These are phyloP conservation scores for Scaptomyza cyrtandrae DNA, from an alignment of 2,888 invertebrate species.

Conservation along the genomic window DNA sequence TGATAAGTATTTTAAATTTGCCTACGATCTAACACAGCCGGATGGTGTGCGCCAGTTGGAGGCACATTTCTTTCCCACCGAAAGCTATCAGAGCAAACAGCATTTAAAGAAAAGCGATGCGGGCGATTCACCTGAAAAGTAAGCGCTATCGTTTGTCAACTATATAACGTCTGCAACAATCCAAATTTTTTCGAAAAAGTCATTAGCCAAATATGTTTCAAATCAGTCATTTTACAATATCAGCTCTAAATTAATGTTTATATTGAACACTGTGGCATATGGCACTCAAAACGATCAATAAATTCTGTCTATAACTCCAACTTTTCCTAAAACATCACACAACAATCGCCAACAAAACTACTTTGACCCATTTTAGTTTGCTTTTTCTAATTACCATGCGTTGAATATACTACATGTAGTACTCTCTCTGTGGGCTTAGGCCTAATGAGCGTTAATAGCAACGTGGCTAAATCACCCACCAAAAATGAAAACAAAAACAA, in stretches of 20 bases:
- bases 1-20: constrained; percentile 69
- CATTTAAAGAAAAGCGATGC: constrained; percentile 16
- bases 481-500: constrained; percentile 2
- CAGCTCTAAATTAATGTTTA: not conserved
- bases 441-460: constrained; percentile 67
- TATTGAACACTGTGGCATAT: constrained; percentile 17
- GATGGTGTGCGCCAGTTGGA: constrained; percentile 64
- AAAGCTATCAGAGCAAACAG: not conserved
- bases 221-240: not conserved
- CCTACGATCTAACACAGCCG: constrained; percentile 66
- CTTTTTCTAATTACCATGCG: constrained; percentile 30
- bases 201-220: not conserved
- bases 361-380: not conserved
- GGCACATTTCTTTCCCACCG: constrained; percentile 64
- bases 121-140: constrained; percentile 12
- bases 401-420: constrained; percentile 9
- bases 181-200: constrained; percentile 5
- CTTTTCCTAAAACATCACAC: not conserved
- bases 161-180: not conserved
- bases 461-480: constrained; percentile 29
- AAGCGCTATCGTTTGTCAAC: not conserved
- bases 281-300: not conserved
- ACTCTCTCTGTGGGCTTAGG: constrained; percentile 12
- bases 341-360: not conserved
- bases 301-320: not conserved